Base-by-base conservation (phyloP, 2,888 invertebrate species). In the Diarsia dahlii region DNA sequence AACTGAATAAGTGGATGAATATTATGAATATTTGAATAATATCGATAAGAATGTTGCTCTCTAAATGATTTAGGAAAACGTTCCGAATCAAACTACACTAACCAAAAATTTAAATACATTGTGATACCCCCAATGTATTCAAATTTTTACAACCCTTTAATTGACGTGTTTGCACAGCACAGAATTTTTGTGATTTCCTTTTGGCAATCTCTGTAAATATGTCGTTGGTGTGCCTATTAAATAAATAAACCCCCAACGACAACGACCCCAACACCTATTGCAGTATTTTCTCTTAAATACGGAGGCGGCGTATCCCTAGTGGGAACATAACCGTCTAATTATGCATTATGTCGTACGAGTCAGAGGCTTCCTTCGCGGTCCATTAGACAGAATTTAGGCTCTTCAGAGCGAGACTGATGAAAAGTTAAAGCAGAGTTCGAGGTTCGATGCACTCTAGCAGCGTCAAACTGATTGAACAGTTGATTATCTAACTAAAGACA, bases 371-470 rank as follows among this genome's bases (percentile, higher is more conserved):
- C 45, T 54, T 74, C n/a, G 71, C 52, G 28, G 23, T 69, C 12
- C 50, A 66, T 62, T 68, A 58, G 13, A 4, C 23, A 46, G 46
- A 46, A 39, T 60, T 18, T 5, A 62, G 10, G 28, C 12, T 72
- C 78, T 52, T 66, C 18, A 72, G 50, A 77, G 72, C 85, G 64
- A 68, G 46, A 74, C 60, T 74, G 64, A 80, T 76, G 69, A 71
- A 65, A 67, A 60, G 13, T 66, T 70, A 65, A 69, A 84, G 63
- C 63, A 63, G 58, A 78, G 68, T 74, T 83, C 28, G 78, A 78
- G 73, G 82, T 84, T 77, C 77, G 73, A 79, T 87, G 75, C 76
- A 77, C 87, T 83, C 74, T 84, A 45, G n/a, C 68, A 60, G 45
- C 76, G 75, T 65, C 23, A 50, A 58, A 71, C 71, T 71, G 18